phyloP scores from a whole-genome alignment of 2,888 invertebrate species.

The Nomada fucata region DNA sequence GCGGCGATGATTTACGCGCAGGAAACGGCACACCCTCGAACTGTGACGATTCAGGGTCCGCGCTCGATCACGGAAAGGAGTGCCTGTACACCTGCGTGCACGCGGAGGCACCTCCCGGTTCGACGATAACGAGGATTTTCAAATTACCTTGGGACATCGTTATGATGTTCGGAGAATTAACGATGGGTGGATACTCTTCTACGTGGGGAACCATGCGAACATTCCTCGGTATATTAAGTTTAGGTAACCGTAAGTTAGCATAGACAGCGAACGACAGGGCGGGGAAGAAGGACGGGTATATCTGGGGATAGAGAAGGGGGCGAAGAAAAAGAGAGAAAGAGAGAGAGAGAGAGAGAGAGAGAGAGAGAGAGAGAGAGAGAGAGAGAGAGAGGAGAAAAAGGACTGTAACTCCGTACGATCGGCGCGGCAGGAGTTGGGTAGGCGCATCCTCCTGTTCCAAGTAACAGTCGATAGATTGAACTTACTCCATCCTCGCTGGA shows the following conservation, averaged over 20 bases:
- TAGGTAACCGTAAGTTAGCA: conserved; percentile 59
- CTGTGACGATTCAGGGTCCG: conserved; percentile 53
- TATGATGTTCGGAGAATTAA: conserved; percentile 65
- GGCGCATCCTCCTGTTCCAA: conserved; percentile 51
- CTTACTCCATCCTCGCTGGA: conserved; percentile 2
- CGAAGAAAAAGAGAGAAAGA: neutral
- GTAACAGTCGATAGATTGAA: conserved; percentile 60
- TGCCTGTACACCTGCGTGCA: conserved; percentile 1
- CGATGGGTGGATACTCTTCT: conserved; percentile 54
- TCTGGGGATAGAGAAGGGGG: conserved; percentile 5
- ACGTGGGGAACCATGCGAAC: conserved; percentile 53
- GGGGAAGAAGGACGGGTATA: conserved; percentile 1
- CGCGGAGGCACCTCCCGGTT: conserved; percentile 2
- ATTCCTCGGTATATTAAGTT: conserved; percentile 49
- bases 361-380: neutral
- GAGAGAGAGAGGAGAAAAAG: neutral
- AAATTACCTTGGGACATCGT: conserved; percentile 63
- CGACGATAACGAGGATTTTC: conserved; percentile 64
- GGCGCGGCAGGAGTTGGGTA: conserved; percentile 47
- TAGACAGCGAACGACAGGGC: conserved; percentile 13
- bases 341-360: neutral
- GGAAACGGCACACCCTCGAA: conserved; percentile 53
- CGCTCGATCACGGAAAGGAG: conserved; percentile 37
- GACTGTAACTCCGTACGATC: conserved; percentile 53
- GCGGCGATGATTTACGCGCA: conserved; percentile 65